These are phyloP conservation scores for Meta bourneti DNA, from an alignment of 2,888 invertebrate species.

Conservation along the genomic window DNA sequence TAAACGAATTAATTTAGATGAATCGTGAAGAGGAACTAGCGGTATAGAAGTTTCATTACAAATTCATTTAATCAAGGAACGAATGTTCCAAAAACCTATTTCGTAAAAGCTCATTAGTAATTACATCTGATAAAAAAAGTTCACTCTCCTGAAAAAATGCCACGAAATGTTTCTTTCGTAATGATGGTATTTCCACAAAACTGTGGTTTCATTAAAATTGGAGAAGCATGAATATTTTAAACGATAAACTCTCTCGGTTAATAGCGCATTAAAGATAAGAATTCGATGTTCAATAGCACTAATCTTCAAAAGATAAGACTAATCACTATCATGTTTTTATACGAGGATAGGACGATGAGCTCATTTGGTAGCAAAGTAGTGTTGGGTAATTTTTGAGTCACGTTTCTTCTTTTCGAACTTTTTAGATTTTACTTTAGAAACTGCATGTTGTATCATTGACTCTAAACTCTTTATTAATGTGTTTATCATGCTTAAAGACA, in stretches of 20 bases:
- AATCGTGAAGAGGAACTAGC: background rate
- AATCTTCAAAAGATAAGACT: background rate
- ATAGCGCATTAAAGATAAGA: constrained; percentile 26
- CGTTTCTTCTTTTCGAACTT: too few species aligned
- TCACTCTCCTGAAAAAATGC: background rate
- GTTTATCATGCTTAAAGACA: too few species aligned
- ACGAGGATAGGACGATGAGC: background rate
- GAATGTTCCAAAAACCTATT: constrained; percentile 25
- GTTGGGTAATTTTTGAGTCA: background rate
- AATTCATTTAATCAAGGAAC: constrained; percentile 55
- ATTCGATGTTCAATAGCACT: background rate
- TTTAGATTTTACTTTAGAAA: too few species aligned
- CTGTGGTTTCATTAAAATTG: constrained; percentile 13
- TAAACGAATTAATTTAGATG: constrained; percentile 3
- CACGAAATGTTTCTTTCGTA: constrained; percentile 33
- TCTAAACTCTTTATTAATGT: too few species aligned
- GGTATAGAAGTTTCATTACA: constrained; percentile 18
- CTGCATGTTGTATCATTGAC: too few species aligned
- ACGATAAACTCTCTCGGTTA: constrained; percentile 20
- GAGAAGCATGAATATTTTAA: constrained; percentile 43
- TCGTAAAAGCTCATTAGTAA: constrained; percentile 17
- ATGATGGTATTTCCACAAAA: constrained; percentile 24
- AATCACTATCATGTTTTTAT: background rate
- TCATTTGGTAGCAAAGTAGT: background rate
- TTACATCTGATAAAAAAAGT: constrained; percentile 24